Base-by-base conservation (phyloP, 2,888 invertebrate species). In the Heliconius hortense region DNA sequence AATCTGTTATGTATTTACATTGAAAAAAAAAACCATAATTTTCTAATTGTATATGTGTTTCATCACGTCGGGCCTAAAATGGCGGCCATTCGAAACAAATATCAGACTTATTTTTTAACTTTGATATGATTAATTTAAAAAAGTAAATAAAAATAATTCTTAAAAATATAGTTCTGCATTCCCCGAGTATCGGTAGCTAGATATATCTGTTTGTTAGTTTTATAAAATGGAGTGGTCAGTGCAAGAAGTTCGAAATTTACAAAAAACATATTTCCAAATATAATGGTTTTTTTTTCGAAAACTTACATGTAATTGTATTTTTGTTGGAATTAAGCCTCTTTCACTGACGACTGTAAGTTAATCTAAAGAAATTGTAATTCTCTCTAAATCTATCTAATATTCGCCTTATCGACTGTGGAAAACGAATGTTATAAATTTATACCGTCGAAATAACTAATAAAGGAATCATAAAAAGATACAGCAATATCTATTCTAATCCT, bases 341-440 rank as follows among this genome's bases (percentile, higher is more conserved):
- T 66, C 39, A 66, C 66, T 66, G 66, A 43, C 24, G 2, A 39
- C 66, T 26, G 24, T 66, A 24, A 43, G 13, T 39, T 64, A 31
- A 75, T 53, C 63, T 68, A 39, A 28, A 26, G 3, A 69, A 73
- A 66, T 60, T 73, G 62, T 70, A 69, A 53, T 72, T 67, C 53
- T 31, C 53, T 18, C 59, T 76, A 73, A 64, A 73, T 72, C 69
- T 71, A 68, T 75, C 73, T 72, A 75, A 74, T 70, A 72, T 69
- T 73, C 73, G 78, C 75, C 79, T 80, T 76, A 75, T 74, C 60
- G 71, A 73, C 74, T 77, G 75, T 77, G 76, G 18, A 59, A 69
- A 69, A 56, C 28, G 56, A 69, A 69, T 69, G 53, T 69, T n/a
- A 31, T 35, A 56, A 69, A 35, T 69, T n/a, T n/a, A 24, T 24